A percentile compares a stretch with the other conserved stretches of the same genome.
phyloP scores from a whole-genome alignment of 2,797 vertebrate genomes.

The Sebastes trivittatus region DNA sequence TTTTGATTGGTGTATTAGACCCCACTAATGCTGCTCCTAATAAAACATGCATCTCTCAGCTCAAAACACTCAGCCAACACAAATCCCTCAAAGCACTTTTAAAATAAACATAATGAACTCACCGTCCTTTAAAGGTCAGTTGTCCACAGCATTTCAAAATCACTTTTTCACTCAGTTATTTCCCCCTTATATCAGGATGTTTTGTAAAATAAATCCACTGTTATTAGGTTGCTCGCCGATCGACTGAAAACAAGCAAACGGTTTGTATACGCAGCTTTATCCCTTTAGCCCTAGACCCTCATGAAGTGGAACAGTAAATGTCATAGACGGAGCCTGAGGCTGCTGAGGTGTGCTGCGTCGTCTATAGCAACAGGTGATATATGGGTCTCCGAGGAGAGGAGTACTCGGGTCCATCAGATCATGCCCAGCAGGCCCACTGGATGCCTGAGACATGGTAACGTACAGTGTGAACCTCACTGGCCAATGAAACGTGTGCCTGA shows the following conservation, averaged over 20 bases:
- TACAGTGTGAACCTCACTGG: slow-evolving; percentile 41
- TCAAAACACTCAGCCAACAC: neutral
- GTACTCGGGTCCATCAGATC: slow-evolving; percentile 60
- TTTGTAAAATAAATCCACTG: slow-evolving; percentile 13
- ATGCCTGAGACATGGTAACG: slow-evolving; percentile 81
- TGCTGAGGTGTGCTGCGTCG: slow-evolving; percentile 58
- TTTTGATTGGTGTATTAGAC: neutral
- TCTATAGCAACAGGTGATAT: slow-evolving; percentile 72
- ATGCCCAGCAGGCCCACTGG: slow-evolving; percentile 69
- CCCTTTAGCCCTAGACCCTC: slow-evolving; percentile 21
- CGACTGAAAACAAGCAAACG: slow-evolving; percentile 1
- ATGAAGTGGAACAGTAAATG: slow-evolving; percentile 60
- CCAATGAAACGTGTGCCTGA: slow-evolving; percentile 8
- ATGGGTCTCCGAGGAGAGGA: slow-evolving; percentile 62
- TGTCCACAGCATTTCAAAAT: neutral
- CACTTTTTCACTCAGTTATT: neutral
- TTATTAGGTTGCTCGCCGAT: neutral
- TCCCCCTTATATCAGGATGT: neutral
- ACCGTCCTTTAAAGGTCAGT: slow-evolving; percentile 20
- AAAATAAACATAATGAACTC: slow-evolving; percentile 24
- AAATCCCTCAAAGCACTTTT: neutral
- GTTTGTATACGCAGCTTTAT: slow-evolving; percentile 14
- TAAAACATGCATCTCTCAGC: neutral
- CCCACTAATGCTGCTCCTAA: neutral
- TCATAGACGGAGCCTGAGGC: slow-evolving; percentile 50